These are phyloP conservation scores for Sardina pilchardus DNA, from an alignment of 2,113 vertebrate species.

Conservation along the genomic window DNA sequence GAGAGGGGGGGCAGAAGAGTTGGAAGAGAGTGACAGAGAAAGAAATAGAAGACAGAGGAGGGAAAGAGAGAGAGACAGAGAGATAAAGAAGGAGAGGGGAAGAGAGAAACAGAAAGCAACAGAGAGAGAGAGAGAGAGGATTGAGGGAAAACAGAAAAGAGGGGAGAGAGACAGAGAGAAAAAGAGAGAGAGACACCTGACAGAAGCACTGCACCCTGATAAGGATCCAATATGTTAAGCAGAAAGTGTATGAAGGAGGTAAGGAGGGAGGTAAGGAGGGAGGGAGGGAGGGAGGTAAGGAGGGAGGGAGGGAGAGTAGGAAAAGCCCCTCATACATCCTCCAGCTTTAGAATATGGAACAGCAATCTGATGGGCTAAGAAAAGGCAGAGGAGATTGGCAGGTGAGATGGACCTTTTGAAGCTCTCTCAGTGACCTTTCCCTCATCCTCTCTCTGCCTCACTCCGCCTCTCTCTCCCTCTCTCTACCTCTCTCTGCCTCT, in stretches of 20 bases:
- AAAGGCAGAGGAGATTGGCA: conserved; percentile 51
- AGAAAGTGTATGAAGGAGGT: not conserved
- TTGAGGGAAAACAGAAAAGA: too few species aligned
- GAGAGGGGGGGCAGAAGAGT: not conserved
- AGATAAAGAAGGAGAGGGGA: not conserved
- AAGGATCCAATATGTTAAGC: conserved; percentile 41
- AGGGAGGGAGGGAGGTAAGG: not conserved
- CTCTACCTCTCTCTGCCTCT: conserved; percentile 24
- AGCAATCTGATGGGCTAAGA: conserved; percentile 47
- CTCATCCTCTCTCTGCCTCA: not conserved
- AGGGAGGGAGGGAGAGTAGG: not conserved
- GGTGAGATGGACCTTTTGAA: conserved; percentile 34
- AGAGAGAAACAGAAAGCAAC: not conserved
- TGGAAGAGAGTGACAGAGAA: not conserved
- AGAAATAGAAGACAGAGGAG: not conserved
- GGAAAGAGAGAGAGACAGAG: not conserved
- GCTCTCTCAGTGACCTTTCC: not conserved
- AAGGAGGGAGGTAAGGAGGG: conserved; percentile 35
- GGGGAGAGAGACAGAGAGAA: not conserved
- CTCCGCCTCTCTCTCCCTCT: conserved; percentile 14
- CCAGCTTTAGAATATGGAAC: conserved; percentile 13
- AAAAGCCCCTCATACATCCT: not conserved
- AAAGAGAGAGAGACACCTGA: conserved; percentile 16
- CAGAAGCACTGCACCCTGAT: conserved; percentile 27
- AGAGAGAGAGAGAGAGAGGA: not conserved